These are phyloP conservation scores for Phoxinus phoxinus DNA, from an alignment of 2,113 vertebrate species.

Conservation along the genomic window DNA sequence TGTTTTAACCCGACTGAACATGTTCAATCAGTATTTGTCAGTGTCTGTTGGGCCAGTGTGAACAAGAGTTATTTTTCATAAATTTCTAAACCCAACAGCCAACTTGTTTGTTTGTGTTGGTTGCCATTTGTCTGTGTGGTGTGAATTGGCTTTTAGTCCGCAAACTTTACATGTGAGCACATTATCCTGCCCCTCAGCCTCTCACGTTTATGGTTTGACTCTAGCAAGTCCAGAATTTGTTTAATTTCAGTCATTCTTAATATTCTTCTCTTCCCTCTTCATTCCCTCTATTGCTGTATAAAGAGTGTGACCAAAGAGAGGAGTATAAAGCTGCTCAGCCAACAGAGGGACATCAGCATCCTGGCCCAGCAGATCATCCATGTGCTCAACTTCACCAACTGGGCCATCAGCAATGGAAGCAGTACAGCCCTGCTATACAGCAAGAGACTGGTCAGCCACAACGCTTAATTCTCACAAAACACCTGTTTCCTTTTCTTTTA, in stretches of 20 bases:
- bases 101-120: too few species aligned
- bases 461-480: not conserved
- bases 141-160: not conserved
- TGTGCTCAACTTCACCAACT: constrained; percentile 96
- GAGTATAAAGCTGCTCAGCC: constrained; percentile 88
- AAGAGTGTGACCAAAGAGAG: constrained; percentile 96
- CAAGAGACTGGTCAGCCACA: constrained; percentile 89
- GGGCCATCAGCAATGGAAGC: constrained; percentile 94
- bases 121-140: too few species aligned
- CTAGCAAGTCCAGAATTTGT: not conserved
- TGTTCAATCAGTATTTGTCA: too few species aligned
- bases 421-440: constrained; percentile 95
- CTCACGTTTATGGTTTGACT: not conserved
- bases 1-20: too few species aligned
- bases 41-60: too few species aligned
- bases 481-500: not conserved
- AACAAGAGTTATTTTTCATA: too few species aligned
- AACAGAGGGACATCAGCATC: constrained; percentile 91
- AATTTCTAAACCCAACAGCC: too few species aligned
- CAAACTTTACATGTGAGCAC: not conserved
- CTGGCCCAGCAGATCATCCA: constrained; percentile 95
- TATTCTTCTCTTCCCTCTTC: not conserved
- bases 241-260: not conserved
- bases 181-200: not conserved
- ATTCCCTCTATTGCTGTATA: constrained; percentile 5